Evolutionary conservation across 2,797 vertebrate species (phyloP), one percentile per base, ranked within the genome.

Genomic region (Phoxinus dragarum): DNA sequence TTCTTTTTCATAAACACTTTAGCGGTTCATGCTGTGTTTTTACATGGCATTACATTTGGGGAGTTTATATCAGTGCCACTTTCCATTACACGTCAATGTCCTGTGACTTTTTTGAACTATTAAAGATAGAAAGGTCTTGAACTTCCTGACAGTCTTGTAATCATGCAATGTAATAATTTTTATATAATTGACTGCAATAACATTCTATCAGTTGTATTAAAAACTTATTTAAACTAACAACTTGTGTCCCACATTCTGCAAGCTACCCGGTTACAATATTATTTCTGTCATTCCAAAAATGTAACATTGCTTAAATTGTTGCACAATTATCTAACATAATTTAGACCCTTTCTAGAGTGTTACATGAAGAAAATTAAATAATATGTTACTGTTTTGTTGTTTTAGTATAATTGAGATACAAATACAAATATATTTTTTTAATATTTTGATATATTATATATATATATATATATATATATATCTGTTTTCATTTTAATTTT

Each of bases 31-130:
- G 61, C 73, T 54, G 6, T 54, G 6, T 23, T 79, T 71, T 85
- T 61, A 38, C 8, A 38, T 59, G 68, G 19, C 40, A 47, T 84
- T 71, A 38, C 2, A 64, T 61, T 68, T 31, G 23, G 36, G 21
- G 17, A 56, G 61, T 84, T 84, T 86, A 67, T 87, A 83, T 89
- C 47, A 85, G 68, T 86, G 14, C 61, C 42, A 76, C 40, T 68
- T 80, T 80, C 61, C 78, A 49, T 67, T 47, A 0, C 6, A 67
- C 6, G 1, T 49, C 42, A 80, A 47, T 44, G 61, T 67, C 71
- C 27, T 66, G 77, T 67, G 42, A 66, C 17, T 19, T 44, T 42
- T 64, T 49, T 36, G 1, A 52, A 34, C 9, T 49, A 21, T 27
- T 44, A 47, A 47, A 47, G 1, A 1, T 38, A 61, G 6, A 59